Evolutionary conservation across 2,113 vertebrate genomes (phyloP).

Genomic region (Agapornis roseicollis): DNA sequence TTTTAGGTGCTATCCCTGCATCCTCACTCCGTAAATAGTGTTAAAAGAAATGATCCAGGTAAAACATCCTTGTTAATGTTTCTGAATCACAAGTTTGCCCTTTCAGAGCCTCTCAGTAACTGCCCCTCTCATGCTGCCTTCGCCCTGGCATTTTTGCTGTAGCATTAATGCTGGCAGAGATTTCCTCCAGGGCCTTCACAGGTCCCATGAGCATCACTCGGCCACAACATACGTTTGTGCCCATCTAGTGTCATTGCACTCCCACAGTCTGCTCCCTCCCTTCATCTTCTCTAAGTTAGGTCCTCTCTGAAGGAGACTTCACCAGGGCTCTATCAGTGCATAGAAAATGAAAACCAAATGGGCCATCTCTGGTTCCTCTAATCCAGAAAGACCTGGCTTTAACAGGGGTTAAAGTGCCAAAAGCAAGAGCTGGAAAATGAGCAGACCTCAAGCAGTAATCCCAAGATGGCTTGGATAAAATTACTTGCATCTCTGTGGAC

Average conservation of each 20-base stretch:
- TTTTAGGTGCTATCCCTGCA: background rate
- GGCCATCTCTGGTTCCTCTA: background rate
- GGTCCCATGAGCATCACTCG: background rate
- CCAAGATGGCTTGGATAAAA: background rate
- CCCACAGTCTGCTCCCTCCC: background rate
- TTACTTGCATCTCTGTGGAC: background rate
- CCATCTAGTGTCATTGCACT: background rate
- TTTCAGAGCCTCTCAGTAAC: background rate
- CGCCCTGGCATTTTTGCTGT: accelerated
- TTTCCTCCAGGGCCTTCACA: background rate
- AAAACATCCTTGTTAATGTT: background rate
- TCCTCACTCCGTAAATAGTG: background rate
- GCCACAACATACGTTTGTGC: background rate
- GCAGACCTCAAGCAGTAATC: background rate
- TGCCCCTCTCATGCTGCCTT: background rate
- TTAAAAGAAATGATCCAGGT: background rate
- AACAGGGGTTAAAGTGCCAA: background rate
- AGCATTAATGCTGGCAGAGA: background rate
- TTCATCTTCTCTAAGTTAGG: background rate
- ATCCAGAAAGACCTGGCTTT: background rate
- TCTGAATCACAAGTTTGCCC: background rate
- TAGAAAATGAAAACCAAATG: background rate
- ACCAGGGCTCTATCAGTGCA: background rate
- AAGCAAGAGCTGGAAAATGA: background rate
- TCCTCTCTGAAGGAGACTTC: background rate